Evolutionary conservation across 1,140 invertebrate genomes (phyloP), one percentile per base, ranked within the genome.

Genomic region (Euwallacea similis): DNA sequence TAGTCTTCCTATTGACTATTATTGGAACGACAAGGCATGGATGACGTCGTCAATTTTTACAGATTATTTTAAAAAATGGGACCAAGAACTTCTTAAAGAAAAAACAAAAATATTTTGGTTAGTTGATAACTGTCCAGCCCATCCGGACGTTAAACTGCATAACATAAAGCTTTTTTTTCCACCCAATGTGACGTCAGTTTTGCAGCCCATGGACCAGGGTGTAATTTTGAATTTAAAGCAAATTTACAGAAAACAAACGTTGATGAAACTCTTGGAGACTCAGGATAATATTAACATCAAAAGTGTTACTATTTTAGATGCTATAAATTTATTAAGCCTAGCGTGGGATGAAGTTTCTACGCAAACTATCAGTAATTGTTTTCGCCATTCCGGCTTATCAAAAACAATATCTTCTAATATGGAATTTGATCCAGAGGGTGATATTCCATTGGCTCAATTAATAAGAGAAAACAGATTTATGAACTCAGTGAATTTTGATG

Each of bases 231-330:
- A 33, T 33, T 33, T 33, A 33, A 33, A 33, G 21, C 21, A 33
- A 33, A 33, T 33, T 33, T 33, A 33, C 21, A 33, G 54, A 56
- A 56, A 56, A 56, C 54, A 56, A 56, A 56, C 7, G 54, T 56
- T 56, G 16, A 56, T 56, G 9, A 11, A 56, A 16, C 11, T 56
- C 9, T 13, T 56, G 16, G 54, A 56, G 16, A 11, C 16, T 56
- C 11, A 13, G 16, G 54, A 56, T 13, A 11, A 11, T 56, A 13
- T 16, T 56, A 56, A 8, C 54, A 56, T 13, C 54, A 56, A 56
- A 56, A 16, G 11, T 21, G 16, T 56, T 13, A 56, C 2, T 56
- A 11, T 56, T 56, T 56, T 56, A 16, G 54, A 56, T 56, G 54
- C 54, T 56, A 16, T 21, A 16, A 56, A 56, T 56, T 56, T 13